phyloP scores from a whole-genome alignment of 92 coral and sea anemone species.

The Epizoanthus stellaris region DNA sequence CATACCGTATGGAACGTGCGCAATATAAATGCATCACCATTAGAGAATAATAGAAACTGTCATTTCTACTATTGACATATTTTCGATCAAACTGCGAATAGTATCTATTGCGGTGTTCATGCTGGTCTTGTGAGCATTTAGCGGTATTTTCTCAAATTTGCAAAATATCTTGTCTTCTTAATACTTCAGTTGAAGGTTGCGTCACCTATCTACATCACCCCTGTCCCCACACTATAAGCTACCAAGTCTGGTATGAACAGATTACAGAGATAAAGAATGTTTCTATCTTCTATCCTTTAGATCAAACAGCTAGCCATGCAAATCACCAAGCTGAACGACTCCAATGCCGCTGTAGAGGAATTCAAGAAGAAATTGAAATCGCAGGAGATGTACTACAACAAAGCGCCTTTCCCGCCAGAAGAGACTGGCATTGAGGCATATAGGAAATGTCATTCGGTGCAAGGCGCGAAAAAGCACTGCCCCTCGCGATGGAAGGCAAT shows the following conservation, averaged over 20 bases:
- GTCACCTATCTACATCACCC: no score
- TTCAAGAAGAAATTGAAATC: slow-evolving; percentile 69
- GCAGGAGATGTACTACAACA: slow-evolving; percentile 87
- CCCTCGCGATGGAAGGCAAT: slow-evolving; percentile 92
- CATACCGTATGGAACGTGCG: no score
- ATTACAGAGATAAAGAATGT: background rate
- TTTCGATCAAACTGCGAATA: no score
- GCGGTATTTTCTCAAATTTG: no score
- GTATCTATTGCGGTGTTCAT: no score
- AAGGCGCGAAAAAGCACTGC: slow-evolving; percentile 74
- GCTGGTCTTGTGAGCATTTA: no score
- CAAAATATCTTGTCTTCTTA: no score
- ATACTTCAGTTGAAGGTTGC: no score
- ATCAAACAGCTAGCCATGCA: slow-evolving; percentile 72
- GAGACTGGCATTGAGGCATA: slow-evolving; percentile 73
- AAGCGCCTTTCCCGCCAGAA: slow-evolving; percentile 77
- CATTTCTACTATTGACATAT: no score
- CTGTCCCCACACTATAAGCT: background rate
- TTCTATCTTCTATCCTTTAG: slow-evolving; percentile 24
- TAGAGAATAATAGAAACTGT: no score
- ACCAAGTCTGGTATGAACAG: background rate
- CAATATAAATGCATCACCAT: no score
- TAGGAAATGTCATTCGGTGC: slow-evolving; percentile 56
- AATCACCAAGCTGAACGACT: slow-evolving; percentile 66
- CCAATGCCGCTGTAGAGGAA: slow-evolving; percentile 62